Base-by-base conservation (phyloP, 2,797 vertebrate genomes). In the Apodemus agrarius region DNA sequence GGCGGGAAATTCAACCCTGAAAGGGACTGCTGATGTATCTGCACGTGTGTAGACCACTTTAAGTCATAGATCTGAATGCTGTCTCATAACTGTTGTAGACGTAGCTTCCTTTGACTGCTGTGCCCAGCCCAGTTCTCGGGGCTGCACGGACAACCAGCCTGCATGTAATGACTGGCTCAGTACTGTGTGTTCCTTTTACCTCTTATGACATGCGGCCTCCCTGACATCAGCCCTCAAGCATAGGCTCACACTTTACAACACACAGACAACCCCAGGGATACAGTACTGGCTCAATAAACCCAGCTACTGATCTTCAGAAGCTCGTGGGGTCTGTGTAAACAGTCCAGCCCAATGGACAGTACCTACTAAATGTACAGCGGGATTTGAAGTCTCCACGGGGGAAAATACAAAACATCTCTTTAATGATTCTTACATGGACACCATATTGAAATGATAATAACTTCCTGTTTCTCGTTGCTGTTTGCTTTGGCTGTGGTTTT, bases 381-480 rank as follows among this genome's bases (percentile, higher is more conserved):
- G 14, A 57, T 76, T 57, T 59, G 43, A 63, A n/a, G 81, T 43
- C 49, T 63, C 88, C n/a, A 10, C 0, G 31, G 9, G 40, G 16
- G 75, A 72, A 49, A 84, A 31, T 63, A 21, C 12, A 63, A 61
- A 92, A n/a, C 6, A 54, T 52, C 16, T 54, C 49, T 34, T 40
- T 65, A 19, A 26, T 26, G 9, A 24, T 52, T 46, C 21, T 63
- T 85, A 40, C 46, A 54, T 34, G 10, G 31, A 24, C 9, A 3
- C 8, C 81, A 6, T 19, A 19, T 72, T 78, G 24, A 80, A 80
- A 31, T 59, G 34, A n/a, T 40, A 67, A 46, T 72, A 57, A 57
- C 52, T 94, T 46, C 19, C 19, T 75, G 5, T 40, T 86, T 43
- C 69, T 52, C 61, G 91, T 96, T 72, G 52, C 67, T 89, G 78